phyloP scores from a whole-genome alignment of 1,140 invertebrate genomes.

The Lepeophtheirus salmonis region DNA sequence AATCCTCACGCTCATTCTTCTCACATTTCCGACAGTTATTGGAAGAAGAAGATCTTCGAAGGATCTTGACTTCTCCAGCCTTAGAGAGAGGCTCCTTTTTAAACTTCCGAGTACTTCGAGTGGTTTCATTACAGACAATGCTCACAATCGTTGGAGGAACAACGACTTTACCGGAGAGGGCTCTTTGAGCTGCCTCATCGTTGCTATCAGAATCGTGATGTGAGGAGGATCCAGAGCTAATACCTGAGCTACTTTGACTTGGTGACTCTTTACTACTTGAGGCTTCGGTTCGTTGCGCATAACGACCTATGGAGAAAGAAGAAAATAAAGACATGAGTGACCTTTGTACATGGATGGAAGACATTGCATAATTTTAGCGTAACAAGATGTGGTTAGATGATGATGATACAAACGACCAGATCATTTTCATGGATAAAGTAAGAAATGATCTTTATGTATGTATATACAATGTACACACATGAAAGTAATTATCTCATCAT shows the following conservation, averaged over 20 bases:
- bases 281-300: constrained; percentile 1
- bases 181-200: constrained; percentile 1
- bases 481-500: too few relatives aligned
- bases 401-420: too few relatives aligned
- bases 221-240: constrained; percentile 1
- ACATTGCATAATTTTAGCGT: neutral
- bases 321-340: neutral
- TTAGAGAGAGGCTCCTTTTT: neutral
- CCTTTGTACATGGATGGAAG: neutral
- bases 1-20: neutral
- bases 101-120: neutral
- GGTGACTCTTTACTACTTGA: neutral
- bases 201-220: constrained; percentile 3
- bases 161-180: neutral
- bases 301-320: constrained; percentile 14
- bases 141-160: neutral
- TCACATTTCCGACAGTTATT: neutral
- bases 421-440: too few relatives aligned
- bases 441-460: too few relatives aligned
- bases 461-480: too few relatives aligned
- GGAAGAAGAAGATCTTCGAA: neutral
- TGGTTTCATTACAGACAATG: neutral
- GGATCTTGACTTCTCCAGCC: neutral
- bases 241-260: neutral
- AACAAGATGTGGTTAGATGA: too few relatives aligned